Evolutionary conservation across 2,888 invertebrate genomes (phyloP), one percentile per base, ranked within the genome.

Genomic region (Aporophyla nigra): DNA sequence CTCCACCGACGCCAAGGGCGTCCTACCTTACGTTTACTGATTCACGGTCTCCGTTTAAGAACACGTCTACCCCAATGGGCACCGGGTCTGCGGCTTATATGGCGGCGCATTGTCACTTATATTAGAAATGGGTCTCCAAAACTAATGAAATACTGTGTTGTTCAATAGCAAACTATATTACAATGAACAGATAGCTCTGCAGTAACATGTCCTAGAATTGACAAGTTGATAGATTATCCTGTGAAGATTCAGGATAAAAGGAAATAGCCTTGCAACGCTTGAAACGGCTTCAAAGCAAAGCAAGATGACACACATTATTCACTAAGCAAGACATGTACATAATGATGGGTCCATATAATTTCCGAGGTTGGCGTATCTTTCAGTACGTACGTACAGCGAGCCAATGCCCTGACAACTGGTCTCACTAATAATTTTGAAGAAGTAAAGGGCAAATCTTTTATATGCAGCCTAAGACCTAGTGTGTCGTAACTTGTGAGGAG

Each of bases 241-340:
- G 2, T 21, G 27, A 40, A 63, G 16, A 19, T 63, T 56, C 16
- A 63, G 56, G n/a, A 24, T 53, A 66, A 46, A 33, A n/a, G 24
- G 46, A 76, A 46, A 59, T 21, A 61, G 21, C 77, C 59, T 76
- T 61, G 21, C 21, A 51, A 40, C 1, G 33, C 40, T 66, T 51
- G 40, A 24, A 59, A n/a, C 4, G 43, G 43, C 19, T 58, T 27
- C 40, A 51, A 46, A n/a, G 5, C 4, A 19, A 19, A 3, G 19
- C 12, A 3, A 16, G 16, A 51, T 16, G 21, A 51, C 49, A 72
- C 16, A 21, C 74, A 33, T 10, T 16, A 21, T 53, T 59, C 27
- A 21, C 59, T 27, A n/a, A 27, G 21, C 21, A 59, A 27, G 27
- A 59, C 43, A n/a, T n/a, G n/a, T n/a, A 43, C 19, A 53, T 53